These are phyloP conservation scores for Leptobrachium ailaonicum DNA, from an alignment of 2,113 vertebrate species.

Conservation along the genomic window DNA sequence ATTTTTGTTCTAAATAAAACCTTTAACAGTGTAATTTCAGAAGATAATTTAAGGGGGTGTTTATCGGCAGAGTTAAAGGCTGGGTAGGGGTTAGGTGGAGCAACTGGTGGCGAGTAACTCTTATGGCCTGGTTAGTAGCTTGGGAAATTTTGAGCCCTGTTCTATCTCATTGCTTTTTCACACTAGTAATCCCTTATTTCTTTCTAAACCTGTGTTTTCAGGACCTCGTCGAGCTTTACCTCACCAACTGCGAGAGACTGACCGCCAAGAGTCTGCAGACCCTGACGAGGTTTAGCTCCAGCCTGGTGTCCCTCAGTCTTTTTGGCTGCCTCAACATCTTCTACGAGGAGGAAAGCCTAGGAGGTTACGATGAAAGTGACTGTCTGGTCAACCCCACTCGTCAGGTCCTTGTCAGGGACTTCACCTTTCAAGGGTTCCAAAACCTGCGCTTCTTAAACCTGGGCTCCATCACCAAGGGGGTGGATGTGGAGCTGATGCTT, in stretches of 20 bases:
- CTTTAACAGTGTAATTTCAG: too few species aligned
- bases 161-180: too few species aligned
- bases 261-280: slow-evolving; percentile 90
- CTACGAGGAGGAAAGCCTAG: slow-evolving; percentile 82
- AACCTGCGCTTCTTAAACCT: slow-evolving; percentile 89
- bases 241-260: slow-evolving; percentile 91
- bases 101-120: too few species aligned
- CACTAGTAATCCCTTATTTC: too few species aligned
- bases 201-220: slow-evolving; percentile 51
- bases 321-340: slow-evolving; percentile 91
- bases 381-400: slow-evolving; percentile 77
- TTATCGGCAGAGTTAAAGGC: too few species aligned
- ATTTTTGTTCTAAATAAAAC: too few species aligned
- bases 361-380: slow-evolving; percentile 80
- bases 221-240: slow-evolving; percentile 93
- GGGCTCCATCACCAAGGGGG: slow-evolving; percentile 80
- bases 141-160: too few species aligned
- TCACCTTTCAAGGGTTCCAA: slow-evolving; percentile 90
- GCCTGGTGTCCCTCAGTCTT: slow-evolving; percentile 88
- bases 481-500: slow-evolving; percentile 83
- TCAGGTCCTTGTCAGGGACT: slow-evolving; percentile 84
- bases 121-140: too few species aligned
- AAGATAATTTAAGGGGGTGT: too few species aligned
- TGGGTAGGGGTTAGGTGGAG: too few species aligned
- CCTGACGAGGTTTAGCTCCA: slow-evolving; percentile 82